These are phyloP conservation scores for Crenuchus spilurus DNA, from an alignment of 2,797 vertebrate species.

Conservation along the genomic window DNA sequence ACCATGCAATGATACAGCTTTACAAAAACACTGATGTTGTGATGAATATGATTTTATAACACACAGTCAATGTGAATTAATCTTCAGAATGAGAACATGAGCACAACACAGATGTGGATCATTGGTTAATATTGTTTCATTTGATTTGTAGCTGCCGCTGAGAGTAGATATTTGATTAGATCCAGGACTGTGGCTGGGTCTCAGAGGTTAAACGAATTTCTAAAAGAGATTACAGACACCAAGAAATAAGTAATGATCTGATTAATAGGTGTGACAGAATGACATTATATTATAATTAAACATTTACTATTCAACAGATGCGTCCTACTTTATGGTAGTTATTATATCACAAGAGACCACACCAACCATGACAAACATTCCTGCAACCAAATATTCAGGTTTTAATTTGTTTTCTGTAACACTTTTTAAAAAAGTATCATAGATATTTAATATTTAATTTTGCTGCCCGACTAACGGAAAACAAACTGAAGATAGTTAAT, in stretches of 20 bases:
- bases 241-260: slow-evolving; percentile 40
- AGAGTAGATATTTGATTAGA: slow-evolving; percentile 41
- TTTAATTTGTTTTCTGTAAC: too few relatives aligned
- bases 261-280: slow-evolving; percentile 14
- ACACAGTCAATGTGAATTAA: background rate
- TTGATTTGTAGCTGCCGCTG: background rate
- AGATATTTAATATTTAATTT: too few relatives aligned
- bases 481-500: too few relatives aligned
- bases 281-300: background rate
- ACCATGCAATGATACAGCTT: background rate
- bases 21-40: background rate
- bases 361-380: background rate
- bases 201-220: slow-evolving; percentile 72
- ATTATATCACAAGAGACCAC: too few relatives aligned
- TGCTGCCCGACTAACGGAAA: too few relatives aligned
- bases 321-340: background rate
- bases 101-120: background rate
- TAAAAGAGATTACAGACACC: slow-evolving; percentile 55
- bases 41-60: background rate
- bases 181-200: slow-evolving; percentile 63
- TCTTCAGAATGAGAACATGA: background rate
- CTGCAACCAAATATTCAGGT: background rate
- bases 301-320: background rate
- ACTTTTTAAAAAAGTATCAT: too few relatives aligned
- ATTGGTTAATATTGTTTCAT: background rate